These are phyloP conservation scores for Hesperophylax magnus DNA, from an alignment of 1,140 invertebrate genomes.

Conservation along the genomic window DNA sequence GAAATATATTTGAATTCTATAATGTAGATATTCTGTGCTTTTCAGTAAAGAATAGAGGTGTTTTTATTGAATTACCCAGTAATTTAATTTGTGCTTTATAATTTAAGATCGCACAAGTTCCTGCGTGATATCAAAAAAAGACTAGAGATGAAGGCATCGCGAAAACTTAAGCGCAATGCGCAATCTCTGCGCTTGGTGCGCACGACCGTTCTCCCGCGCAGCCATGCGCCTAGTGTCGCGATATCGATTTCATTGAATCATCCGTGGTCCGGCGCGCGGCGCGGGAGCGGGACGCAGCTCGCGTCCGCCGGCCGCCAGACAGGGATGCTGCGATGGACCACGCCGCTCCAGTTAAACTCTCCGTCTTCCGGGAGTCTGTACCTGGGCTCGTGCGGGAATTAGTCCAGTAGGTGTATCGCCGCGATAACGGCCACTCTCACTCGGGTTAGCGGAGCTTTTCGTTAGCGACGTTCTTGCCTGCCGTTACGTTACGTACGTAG, in stretches of 20 bases:
- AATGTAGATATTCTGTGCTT: too few relatives aligned
- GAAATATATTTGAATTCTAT: too few relatives aligned
- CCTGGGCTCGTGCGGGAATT: constrained; percentile 50
- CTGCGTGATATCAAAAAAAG: too few relatives aligned
- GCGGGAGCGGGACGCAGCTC: constrained; percentile 34
- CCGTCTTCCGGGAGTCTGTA: constrained; percentile 53
- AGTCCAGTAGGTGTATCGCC: constrained; percentile 56
- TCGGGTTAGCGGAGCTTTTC: constrained; percentile 46
- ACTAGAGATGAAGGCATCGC: too few relatives aligned
- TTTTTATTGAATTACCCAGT: too few relatives aligned
- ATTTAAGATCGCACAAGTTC: too few relatives aligned
- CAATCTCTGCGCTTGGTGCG: not conserved
- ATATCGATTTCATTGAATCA: constrained; percentile 58
- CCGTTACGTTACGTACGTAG: constrained; percentile 32
- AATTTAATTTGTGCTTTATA: too few relatives aligned
- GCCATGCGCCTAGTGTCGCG: constrained; percentile 44
- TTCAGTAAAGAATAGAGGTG: too few relatives aligned
- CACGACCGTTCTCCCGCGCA: constrained; percentile 36
- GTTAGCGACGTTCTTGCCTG: constrained; percentile 22
- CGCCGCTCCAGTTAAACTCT: constrained; percentile 56
- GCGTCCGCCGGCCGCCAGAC: constrained; percentile 37
- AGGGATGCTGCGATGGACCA: constrained; percentile 44
- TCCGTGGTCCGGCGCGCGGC: constrained; percentile 22
- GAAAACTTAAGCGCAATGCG: not conserved
- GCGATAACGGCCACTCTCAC: constrained; percentile 53